Evolutionary conservation across 2,888 invertebrate genomes (phyloP).

Genomic region (Apamea epomidion): DNA sequence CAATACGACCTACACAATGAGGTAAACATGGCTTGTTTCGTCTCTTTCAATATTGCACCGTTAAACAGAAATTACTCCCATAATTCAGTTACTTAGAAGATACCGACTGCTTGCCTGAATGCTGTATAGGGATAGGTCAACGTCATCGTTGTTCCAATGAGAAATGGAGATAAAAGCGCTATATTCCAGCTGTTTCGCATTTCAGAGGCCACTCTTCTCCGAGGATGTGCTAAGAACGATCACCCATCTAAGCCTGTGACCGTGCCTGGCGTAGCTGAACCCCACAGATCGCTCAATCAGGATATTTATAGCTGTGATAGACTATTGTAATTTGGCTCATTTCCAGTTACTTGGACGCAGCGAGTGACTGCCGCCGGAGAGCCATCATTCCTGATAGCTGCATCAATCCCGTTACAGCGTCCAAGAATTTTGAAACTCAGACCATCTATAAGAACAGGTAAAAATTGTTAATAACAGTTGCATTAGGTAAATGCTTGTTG

Average conservation of each 20-base stretch:
- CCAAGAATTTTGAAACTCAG: slow-evolving; percentile 81
- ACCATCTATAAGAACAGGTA: slow-evolving; percentile 88
- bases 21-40: slow-evolving; percentile 69
- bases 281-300: background rate
- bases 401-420: slow-evolving; percentile 82
- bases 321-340: no score
- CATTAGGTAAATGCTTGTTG: background rate
- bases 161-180: background rate
- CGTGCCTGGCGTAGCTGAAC: background rate
- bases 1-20: slow-evolving; percentile 84
- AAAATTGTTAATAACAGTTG: background rate
- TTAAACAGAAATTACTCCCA: background rate
- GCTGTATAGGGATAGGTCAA: no score
- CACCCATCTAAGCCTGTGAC: background rate
- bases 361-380: slow-evolving; percentile 83
- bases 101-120: background rate
- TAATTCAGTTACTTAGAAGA: background rate
- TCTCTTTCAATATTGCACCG: background rate
- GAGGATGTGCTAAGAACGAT: background rate
- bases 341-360: slow-evolving; percentile 80
- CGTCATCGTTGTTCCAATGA: background rate
- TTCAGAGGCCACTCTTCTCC: background rate
- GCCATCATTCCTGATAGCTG: slow-evolving; percentile 82
- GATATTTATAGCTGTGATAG: no score
- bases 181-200: no score